Base-by-base conservation (phyloP, 2,888 invertebrate species). In the Drosophila aldrichi region DNA sequence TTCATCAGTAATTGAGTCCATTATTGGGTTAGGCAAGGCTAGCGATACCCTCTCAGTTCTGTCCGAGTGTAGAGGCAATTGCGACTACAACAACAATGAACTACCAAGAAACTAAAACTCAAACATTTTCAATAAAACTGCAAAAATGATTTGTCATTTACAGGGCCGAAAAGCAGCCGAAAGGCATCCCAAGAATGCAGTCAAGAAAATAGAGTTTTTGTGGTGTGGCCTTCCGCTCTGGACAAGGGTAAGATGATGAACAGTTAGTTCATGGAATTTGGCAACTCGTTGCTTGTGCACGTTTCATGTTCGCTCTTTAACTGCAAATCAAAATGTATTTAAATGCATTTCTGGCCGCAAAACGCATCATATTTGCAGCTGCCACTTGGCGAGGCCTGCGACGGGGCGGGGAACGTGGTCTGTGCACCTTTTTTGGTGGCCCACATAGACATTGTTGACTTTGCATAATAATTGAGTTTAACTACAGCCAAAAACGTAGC, bases 401-500 rank as follows among this genome's bases (percentile, higher is more conserved):
- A 6, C 38, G 14, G 14, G 12, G 12, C 36, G 6, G 5, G 1
- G 36, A 7, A 1, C 36, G 6, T 7, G 2, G 51, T 12, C 25
- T 52, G 32, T 61, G 65, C 69, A 70, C 75, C 75, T 64, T 60
- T 70, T 68, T 66, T 79, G 80, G 75, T 88, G 80, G 74, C 88
- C 80, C 88, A 85, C 88, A 82, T 85, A 85, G 81, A 86, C 84
- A 86, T 88, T 88, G 85, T 86, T 86, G 85, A 88, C 85, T 83
- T 83, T 86, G 85, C 85, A 86, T 86, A 86, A 86, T 88, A 86
- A 86, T 88, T 86, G 89, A 86, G 85, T 86, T 86, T 86, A 86
- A 86, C 85, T 86, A 86, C 87, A 76, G 79, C 88, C 48, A 48
- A 81, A 82, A 73, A 76, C 71, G 71, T n/a, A 20, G 40, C 49